A percentile compares a stretch with the other conserved stretches of the same genome.
Evolutionary conservation across 1,140 invertebrate species (phyloP).

Genomic region (Penaeus japonicus): DNA sequence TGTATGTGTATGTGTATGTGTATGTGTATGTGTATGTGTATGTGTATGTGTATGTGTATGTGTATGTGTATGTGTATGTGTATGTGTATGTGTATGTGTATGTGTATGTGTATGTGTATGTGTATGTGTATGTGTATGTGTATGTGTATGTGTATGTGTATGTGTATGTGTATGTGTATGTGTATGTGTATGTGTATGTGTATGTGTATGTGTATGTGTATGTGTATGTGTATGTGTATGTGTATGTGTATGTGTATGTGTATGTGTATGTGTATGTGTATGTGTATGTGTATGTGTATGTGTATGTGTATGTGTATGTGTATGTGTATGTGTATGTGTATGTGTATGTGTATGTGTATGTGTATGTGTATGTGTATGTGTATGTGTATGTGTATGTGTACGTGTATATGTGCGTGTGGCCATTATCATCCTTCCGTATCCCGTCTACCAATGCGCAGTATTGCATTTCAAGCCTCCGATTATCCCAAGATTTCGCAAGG

Average conservation of each 20-base stretch:
- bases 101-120: slow-evolving; percentile 6
- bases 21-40: background rate
- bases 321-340: slow-evolving; percentile 13
- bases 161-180: background rate
- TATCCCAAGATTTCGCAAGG: too few species aligned
- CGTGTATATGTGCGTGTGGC: background rate
- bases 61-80: background rate
- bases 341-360: slow-evolving; percentile 13
- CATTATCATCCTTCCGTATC: background rate
- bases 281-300: slow-evolving; percentile 13
- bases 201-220: background rate
- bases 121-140: background rate
- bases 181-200: background rate
- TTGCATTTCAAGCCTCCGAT: too few species aligned
- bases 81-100: slow-evolving; percentile 3
- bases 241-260: background rate
- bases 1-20: background rate
- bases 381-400: background rate
- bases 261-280: background rate
- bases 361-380: background rate
- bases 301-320: slow-evolving; percentile 13
- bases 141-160: background rate
- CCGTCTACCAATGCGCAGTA: too few species aligned
- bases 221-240: background rate
- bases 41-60: slow-evolving; percentile 13